A percentile compares a stretch with the other conserved stretches of the same genome.
phyloP scores from a whole-genome alignment of 2,888 invertebrate species.

The Hoplodrina ambigua region DNA sequence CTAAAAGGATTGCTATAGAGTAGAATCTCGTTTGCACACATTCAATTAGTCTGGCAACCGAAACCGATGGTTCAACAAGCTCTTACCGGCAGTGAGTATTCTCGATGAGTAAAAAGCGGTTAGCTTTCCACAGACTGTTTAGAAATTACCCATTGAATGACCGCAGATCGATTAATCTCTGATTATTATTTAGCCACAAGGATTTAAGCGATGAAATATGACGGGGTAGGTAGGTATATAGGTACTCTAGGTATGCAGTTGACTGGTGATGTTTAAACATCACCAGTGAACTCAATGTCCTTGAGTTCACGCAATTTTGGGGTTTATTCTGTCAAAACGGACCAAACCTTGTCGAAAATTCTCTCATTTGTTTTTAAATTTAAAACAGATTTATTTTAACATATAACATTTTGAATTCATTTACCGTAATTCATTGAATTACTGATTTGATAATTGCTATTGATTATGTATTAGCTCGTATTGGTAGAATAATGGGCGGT shows the following conservation, averaged over 20 bases:
- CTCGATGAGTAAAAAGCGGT: conserved; percentile 21
- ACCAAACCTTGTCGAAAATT: too few relatives aligned
- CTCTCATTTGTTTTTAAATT: too few relatives aligned
- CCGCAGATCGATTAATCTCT: conserved; percentile 11
- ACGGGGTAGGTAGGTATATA: neutral
- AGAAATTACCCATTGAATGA: neutral
- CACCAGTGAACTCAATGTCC: too few relatives aligned
- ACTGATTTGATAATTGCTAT: too few relatives aligned
- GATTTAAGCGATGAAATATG: neutral
- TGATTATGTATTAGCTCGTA: too few relatives aligned
- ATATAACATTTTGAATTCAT: too few relatives aligned
- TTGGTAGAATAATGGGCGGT: too few relatives aligned
- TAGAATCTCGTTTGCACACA: neutral
- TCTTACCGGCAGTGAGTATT: neutral
- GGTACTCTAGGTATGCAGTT: too few relatives aligned
- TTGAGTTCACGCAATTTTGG: too few relatives aligned
- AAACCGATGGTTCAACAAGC: neutral
- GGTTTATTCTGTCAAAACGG: too few relatives aligned
- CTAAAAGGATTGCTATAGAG: neutral
- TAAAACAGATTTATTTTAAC: too few relatives aligned
- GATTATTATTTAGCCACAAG: conserved; percentile 2
- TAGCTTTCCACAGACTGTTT: conserved; percentile 8
- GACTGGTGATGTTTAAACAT: neutral
- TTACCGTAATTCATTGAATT: too few relatives aligned
- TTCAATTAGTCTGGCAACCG: neutral